Evolutionary conservation across 2,113 vertebrate species (phyloP).

Genomic region (Calidris pygmaea): DNA sequence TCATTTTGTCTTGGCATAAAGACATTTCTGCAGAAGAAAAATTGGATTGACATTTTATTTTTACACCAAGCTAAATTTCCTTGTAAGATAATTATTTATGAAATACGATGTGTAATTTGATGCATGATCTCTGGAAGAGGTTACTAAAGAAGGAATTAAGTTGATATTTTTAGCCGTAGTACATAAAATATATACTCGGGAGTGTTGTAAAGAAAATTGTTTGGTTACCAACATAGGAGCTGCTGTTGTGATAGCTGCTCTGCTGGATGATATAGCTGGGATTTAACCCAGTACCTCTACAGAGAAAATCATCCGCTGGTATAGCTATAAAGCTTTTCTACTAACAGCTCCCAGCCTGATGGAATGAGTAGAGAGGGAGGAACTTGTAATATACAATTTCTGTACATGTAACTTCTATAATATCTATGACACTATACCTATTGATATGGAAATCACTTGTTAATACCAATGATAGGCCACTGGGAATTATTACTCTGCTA

Average conservation of each 20-base stretch:
- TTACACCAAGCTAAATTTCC: conserved; percentile 45
- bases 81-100: conserved; percentile 59
- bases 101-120: conserved; percentile 31
- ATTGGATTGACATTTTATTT: conserved; percentile 61
- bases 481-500: background rate
- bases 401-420: background rate
- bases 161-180: conserved; percentile 6
- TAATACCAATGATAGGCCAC: background rate
- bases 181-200: conserved; percentile 28
- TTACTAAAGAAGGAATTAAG: conserved; percentile 53
- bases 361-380: background rate
- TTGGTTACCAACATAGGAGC: background rate
- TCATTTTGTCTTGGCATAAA: conserved; percentile 39
- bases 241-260: conserved; percentile 27
- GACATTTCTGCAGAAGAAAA: conserved; percentile 35
- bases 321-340: background rate
- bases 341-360: background rate
- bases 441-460: background rate
- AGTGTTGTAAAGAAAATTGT: conserved; percentile 26
- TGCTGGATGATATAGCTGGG: background rate
- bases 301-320: background rate
- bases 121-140: conserved; percentile 5
- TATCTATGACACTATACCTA: background rate
- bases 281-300: background rate
- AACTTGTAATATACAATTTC: background rate